Base-by-base conservation (phyloP, 2,113 vertebrate genomes). In the Podocnemis expansa region DNA sequence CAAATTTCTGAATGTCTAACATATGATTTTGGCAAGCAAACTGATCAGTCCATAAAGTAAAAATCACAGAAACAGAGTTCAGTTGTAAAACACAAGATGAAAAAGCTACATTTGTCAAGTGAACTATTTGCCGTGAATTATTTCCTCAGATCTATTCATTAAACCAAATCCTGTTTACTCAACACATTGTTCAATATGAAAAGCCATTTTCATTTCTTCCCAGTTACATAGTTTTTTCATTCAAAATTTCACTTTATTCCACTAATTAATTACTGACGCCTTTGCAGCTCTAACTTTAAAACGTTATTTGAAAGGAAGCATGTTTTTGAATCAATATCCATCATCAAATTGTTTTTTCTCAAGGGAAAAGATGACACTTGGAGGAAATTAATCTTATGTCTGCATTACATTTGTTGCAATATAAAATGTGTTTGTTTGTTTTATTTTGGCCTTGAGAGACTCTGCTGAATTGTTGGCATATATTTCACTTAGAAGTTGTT, bases 241-340 rank as follows among this genome's bases (percentile, higher is more conserved):
- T 96, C 73, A 95, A 94, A 97, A 91, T 89, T 87, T 90, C n/a
- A 75, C 54, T 96, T 92, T 87, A 83, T 95, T 94, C 49, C 91
- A 51, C 55, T 97, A 96, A 96, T 95, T 97, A 95, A 95, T 93
- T 90, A 82, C 80, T 93, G 34, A 82, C 80, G 84, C 5, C 34
- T 95, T 87, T 91, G 27, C 85, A 92, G 49, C 4, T 86, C 79
- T 91, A 90, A 84, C 85, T 94, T 96, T 92, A 93, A 97, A 96
- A 89, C 56, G 81, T 10, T 88, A 60, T 89, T 95, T 88, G 87
- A 91, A 97, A 94, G 84, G 91, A 82, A 96, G 88, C 55, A 90
- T 83, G 54, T n/a, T 85, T 90, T 94, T 93, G 90, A 95, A 96
- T 96, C 78, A 88, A 81, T 96, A 97, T 91, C 84, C 96, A 86